These are phyloP conservation scores for Tetramorium simillimum DNA, from an alignment of 1,140 invertebrate species.

Conservation along the genomic window DNA sequence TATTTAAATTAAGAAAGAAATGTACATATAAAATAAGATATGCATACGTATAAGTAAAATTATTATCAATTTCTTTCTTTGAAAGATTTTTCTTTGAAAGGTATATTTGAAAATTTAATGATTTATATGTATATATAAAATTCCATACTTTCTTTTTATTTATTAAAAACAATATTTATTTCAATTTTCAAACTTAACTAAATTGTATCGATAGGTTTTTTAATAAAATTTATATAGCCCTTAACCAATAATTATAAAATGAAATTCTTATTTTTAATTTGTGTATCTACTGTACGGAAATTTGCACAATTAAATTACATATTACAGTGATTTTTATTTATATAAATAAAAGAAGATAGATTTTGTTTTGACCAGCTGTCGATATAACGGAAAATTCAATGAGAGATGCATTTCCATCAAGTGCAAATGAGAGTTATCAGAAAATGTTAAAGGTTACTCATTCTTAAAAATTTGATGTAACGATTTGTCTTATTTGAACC, in stretches of 20 bases:
- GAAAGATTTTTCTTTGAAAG: too few species aligned
- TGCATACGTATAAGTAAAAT: too few species aligned
- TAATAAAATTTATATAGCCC: not conserved
- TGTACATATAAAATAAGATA: too few species aligned
- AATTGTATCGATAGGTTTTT: not conserved
- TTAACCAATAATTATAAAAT: not conserved
- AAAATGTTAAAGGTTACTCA: too few species aligned
- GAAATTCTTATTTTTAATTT: not conserved
- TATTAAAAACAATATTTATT: too few species aligned
- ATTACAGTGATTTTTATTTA: not conserved
- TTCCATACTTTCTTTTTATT: too few species aligned
- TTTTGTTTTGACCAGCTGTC: not conserved
- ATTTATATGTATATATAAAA: too few species aligned
- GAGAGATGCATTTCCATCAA: not conserved
- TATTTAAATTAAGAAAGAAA: not conserved
- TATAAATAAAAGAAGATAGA: not conserved
- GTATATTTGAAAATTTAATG: too few species aligned
- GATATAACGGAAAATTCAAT: slow-evolving; percentile 3
- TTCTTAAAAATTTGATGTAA: not conserved
- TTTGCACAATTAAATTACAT: not conserved
- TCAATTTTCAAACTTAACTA: not conserved
- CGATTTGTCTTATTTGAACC: not conserved
- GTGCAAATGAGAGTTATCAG: not conserved
- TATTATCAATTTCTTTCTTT: too few species aligned
- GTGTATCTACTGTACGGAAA: not conserved